Evolutionary conservation across 2,113 vertebrate genomes (phyloP).

Genomic region (Thamnaconus septentrionalis): DNA sequence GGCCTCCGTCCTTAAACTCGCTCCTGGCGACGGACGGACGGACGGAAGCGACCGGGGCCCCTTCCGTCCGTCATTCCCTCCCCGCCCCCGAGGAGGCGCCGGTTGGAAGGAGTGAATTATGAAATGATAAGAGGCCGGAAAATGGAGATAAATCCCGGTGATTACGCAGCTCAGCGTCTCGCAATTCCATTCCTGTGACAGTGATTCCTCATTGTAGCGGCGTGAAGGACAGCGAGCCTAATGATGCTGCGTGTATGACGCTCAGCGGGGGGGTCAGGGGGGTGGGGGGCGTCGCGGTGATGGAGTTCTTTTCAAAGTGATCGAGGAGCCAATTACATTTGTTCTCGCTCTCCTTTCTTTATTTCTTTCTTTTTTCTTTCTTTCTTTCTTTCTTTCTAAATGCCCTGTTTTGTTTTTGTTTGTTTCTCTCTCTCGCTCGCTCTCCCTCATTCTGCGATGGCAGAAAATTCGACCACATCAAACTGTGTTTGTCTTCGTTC

Average conservation of each 20-base stretch:
- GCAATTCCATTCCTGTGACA: constrained; percentile 56
- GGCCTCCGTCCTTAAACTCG: constrained; percentile 21
- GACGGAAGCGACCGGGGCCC: neutral
- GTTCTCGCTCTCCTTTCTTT: constrained; percentile 26
- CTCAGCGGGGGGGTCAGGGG: constrained; percentile 19
- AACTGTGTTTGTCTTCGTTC: constrained; percentile 63
- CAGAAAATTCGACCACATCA: constrained; percentile 65
- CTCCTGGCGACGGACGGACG: constrained; percentile 8
- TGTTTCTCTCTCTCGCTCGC: too few relatives aligned
- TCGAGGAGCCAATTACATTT: constrained; percentile 65
- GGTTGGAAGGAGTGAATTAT: constrained; percentile 69
- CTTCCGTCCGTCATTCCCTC: constrained; percentile 47
- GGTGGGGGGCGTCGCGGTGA: constrained; percentile 31
- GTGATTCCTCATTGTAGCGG: constrained; percentile 57
- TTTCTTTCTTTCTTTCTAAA: too few relatives aligned
- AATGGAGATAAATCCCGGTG: constrained; percentile 69
- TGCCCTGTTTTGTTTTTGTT: too few relatives aligned
- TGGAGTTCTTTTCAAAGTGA: constrained; percentile 53
- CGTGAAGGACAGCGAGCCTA: constrained; percentile 54
- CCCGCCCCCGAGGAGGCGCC: constrained; percentile 56
- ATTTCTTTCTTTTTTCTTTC: constrained; percentile 21
- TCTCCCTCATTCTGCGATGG: constrained; percentile 36
- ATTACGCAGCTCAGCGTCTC: constrained; percentile 65
- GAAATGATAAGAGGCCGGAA: constrained; percentile 68
- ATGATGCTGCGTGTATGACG: constrained; percentile 51